A percentile compares a stretch with the other conserved stretches of the same genome.
phyloP scores from a whole-genome alignment of 2,113 vertebrate species.

The Martes martes region DNA sequence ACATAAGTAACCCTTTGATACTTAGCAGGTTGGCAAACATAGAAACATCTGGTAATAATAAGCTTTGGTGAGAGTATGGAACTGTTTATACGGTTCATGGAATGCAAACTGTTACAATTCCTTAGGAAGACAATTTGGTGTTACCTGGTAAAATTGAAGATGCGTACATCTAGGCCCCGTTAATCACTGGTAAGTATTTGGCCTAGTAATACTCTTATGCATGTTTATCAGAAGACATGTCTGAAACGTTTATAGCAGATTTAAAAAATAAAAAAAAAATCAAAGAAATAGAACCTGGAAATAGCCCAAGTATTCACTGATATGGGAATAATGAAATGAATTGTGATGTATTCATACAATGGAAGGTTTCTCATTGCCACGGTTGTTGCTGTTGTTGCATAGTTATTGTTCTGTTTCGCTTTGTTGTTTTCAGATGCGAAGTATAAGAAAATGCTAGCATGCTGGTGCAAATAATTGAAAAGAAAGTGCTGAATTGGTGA shows the following conservation, averaged over 20 bases:
- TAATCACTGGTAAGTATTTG: not conserved
- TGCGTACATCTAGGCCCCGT: not conserved
- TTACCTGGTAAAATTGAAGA: not conserved
- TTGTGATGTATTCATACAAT: not conserved
- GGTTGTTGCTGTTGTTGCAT: not conserved
- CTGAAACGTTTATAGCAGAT: not conserved
- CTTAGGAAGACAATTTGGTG: slow-evolving; percentile 1
- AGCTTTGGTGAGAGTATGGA: not conserved
- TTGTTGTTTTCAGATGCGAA: not conserved
- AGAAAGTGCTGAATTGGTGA: not conserved
- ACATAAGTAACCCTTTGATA: not conserved
- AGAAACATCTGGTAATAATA: not conserved
- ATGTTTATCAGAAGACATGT: not conserved
- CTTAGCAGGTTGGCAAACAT: not conserved
- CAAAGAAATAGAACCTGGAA: not conserved
- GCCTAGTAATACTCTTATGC: not conserved
- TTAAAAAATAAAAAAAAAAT: not conserved
- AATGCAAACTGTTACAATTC: not conserved
- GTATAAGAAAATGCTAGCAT: not conserved
- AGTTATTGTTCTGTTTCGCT: not conserved
- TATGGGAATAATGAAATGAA: not conserved
- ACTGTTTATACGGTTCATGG: not conserved
- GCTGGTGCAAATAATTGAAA: not conserved
- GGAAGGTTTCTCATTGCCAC: not conserved
- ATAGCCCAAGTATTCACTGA: not conserved